Evolutionary conservation across 2,797 vertebrate genomes (phyloP), one percentile per base, ranked within the genome.

Genomic region (Melanotaenia maccullochi): DNA sequence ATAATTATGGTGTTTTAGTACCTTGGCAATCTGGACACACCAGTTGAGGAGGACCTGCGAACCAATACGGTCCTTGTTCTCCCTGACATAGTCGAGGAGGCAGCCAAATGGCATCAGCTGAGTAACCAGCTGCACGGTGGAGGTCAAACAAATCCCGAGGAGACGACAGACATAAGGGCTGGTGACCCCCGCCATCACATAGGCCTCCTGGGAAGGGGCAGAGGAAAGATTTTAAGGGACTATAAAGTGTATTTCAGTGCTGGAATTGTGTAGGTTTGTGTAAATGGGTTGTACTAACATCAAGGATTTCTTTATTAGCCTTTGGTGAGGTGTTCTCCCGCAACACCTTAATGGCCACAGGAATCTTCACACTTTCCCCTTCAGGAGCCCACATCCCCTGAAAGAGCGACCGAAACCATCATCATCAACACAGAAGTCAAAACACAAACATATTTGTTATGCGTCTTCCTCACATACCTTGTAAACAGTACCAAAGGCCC

Each of bases 11-110:
- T 33, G 18, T 58, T 32, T 56, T 40, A 13, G 24, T 82, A 99
- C 98, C 96, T 99, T 99, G 59, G 98, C 97, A 0, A 99, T 99
- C 94, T 99, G 98, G 91, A 99, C 96, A 93, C 98, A 99, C 98
- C 98, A 99, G 93, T 97, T 99, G 76, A 99, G 97, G 67, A 99
- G 95, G 81, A 94, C 97, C 92, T 97, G 97, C 51, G 98, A 99
- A 71, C 96, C 95, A 24, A 99, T 97, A 87, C 84, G 94, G 75
- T 97, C 97, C 35, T 97, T 96, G 93, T 99, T 97, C 88, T 99
- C 97, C n/a, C 96, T 87, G 62, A 99, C 97, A 0, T 99, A 98
- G 87, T 99, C 97, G 18, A 99, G 92, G n/a, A 99, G 96, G 91
- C 97, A 99, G 86, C 98, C 98, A 0, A 97, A 99, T 0, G 98